Base-by-base conservation (phyloP, 1,140 invertebrate genomes). In the Trichonephila clavipes region DNA sequence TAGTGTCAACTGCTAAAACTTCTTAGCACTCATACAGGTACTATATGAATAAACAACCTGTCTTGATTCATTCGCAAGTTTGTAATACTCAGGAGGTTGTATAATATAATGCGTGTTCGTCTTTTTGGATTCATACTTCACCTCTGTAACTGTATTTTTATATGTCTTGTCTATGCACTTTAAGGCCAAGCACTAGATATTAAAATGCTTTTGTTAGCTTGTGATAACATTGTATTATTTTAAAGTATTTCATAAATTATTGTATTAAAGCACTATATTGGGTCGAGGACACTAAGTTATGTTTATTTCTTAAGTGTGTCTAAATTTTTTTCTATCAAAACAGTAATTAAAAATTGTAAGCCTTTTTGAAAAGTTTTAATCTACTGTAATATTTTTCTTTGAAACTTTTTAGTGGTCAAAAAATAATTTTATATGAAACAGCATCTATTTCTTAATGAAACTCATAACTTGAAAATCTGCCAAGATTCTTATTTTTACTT, bases 51-150 rank as follows among this genome's bases (percentile, higher is more conserved):
- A 92, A 58, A 69, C 90, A 86, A 59, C 85, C 86, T 93, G 62
- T 87, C 85, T 77, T 62, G 64, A 93, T 40, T 82, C 86, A 93
- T 88, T 93, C 92, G 92, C 92, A 93, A 93, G 92, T 93, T 93
- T 93, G 69, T 93, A 88, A 69, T 81, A 88, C 92, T 93, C 92
- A 93, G 92, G 92, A 88, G 92, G 86, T 93, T 93, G 92, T 93
- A 93, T 82, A 93, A 92, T 59, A 87, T 82, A 34, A 28, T 61
- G 40, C 40, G n/a, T 93, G 28, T 77, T 34, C 85, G 91, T 93
- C 85, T 88, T 88, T 81, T 34, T 62, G 18, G 6, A 81, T 21
- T 88, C 82, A 92, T 87, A 69, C 87, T 28, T 88, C 92, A 88
- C 64, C 21, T 81, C 58, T 88, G 66, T 93, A 87, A 87, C 40